These are phyloP conservation scores for Cynopterus brachyotis DNA, from an alignment of 2,113 vertebrate species.

Conservation along the genomic window DNA sequence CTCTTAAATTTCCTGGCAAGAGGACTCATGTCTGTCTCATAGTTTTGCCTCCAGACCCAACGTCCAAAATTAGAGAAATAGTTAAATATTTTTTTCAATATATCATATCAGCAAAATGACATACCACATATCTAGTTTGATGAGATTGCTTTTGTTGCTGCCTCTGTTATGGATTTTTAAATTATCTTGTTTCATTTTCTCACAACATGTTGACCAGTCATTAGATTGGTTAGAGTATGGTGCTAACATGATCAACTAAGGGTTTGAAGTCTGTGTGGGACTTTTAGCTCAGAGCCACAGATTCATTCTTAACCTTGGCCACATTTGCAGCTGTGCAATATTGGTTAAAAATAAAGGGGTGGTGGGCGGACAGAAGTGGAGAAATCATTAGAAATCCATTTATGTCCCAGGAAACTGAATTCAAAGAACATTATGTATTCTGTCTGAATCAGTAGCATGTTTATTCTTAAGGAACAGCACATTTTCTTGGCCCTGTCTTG, in stretches of 20 bases:
- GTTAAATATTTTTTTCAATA: background rate
- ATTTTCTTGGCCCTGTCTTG: background rate
- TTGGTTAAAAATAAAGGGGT: background rate
- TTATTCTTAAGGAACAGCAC: background rate
- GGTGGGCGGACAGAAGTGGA: background rate
- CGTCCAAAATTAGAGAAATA: background rate
- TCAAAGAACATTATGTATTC: background rate
- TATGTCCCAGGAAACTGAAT: background rate
- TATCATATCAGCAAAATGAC: background rate
- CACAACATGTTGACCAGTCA: background rate
- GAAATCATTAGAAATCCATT: background rate
- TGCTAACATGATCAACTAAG: background rate
- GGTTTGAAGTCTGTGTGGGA: background rate
- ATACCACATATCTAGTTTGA: background rate
- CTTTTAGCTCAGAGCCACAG: background rate
- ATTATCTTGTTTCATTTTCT: conserved; percentile 13
- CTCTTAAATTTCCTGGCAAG: background rate
- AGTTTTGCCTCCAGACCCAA: background rate
- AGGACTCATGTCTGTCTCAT: background rate
- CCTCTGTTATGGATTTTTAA: background rate
- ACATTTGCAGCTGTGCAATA: background rate
- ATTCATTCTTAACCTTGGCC: background rate
- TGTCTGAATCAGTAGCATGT: background rate
- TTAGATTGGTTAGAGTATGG: background rate
- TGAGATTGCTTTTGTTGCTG: background rate